Base-by-base conservation (phyloP, 1,140 invertebrate genomes). In the Drosophila subpulchrella region DNA sequence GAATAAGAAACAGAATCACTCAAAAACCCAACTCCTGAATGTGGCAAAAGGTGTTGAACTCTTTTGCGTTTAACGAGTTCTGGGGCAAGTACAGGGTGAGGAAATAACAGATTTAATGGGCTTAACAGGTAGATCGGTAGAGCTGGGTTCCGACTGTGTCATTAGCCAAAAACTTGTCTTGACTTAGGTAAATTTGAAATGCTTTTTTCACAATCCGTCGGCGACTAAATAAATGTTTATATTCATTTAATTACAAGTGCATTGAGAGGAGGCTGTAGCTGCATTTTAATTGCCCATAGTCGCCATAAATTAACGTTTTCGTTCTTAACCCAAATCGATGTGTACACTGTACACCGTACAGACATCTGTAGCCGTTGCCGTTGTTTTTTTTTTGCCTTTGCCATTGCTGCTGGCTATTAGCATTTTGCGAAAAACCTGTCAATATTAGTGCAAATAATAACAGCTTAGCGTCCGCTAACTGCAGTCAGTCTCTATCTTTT, bases 371-470 rank as follows among this genome's bases (percentile, higher is more conserved):
- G 53, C 59, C 13, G 55, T 44, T 27, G 63, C 42, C 6, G 38
- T 51, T 48, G 50, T 10, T 8, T 30, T 11, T 44, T 15, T 42
- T 4, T 55, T 27, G 8, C 32, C 32, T 32, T 8, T 7, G 7
- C 32, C 55, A 58, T 48, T 50, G 53, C 48, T 75, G 71, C 55
- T 74, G 60, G 59, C 60, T 86, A 89, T 88, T 88, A 84, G 84
- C 84, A 89, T 89, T 80, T 89, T 89, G 76, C 67, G 63, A 84
- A 89, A 81, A 88, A 88, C 80, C 84, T 89, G 84, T 89, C 84
- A 89, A 89, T 89, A 89, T 89, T 89, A 89, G 84, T 89, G 84
- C 84, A 89, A 89, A 89, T 89, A 89, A 89, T 89, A 84, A 89
- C 84, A 89, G 84, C 84, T 84, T 77, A 78, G 76, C 53, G 59